A percentile compares a stretch with the other conserved stretches of the same genome.
Conservation (phyloP, 2,113 vertebrate genomes). For the Coreoperca whiteheadi region DNA sequence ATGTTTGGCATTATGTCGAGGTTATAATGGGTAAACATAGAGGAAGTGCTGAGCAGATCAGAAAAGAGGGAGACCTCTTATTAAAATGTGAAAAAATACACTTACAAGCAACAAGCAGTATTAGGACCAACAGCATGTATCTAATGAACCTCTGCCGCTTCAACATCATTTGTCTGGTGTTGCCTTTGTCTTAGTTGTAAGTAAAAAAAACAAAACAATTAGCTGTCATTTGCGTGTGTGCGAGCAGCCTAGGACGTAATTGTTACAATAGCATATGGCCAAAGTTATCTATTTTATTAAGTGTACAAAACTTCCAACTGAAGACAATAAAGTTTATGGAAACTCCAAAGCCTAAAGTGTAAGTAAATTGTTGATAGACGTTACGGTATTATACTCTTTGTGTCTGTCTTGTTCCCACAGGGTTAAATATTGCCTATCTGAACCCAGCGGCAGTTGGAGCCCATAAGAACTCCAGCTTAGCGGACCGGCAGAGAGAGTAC, state of each 20-base stretch:
- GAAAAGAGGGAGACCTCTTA: not conserved
- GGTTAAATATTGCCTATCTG: constrained; percentile 97
- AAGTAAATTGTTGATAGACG: not conserved
- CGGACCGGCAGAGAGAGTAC: constrained; percentile 97
- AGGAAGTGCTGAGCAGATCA: not conserved
- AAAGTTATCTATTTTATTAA: too few species aligned
- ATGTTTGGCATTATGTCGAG: too few species aligned
- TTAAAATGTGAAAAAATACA: not conserved
- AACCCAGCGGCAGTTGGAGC: constrained; percentile 92
- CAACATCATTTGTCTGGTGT: too few species aligned
- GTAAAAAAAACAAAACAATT: too few species aligned
- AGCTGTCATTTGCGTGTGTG: too few species aligned
- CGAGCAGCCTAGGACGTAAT: too few species aligned
- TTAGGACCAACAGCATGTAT: not conserved
- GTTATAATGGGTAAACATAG: too few species aligned
- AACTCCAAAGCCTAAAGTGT: not conserved
- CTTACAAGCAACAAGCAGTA: not conserved
- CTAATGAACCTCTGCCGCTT: too few species aligned
- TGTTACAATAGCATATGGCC: too few species aligned
- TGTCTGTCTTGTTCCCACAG: constrained; percentile 70
- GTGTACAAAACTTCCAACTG: too few species aligned
- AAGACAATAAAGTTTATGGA: too few species aligned
- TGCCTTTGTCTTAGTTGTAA: too few species aligned
- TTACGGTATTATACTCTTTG: not conserved
- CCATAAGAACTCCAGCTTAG: constrained; percentile 94